Percentiles rank a stretch among this genome's conserved stretches.
Evolutionary conservation across 2,888 invertebrate genomes (phyloP).

Genomic region (Ectemnius continuus): DNA sequence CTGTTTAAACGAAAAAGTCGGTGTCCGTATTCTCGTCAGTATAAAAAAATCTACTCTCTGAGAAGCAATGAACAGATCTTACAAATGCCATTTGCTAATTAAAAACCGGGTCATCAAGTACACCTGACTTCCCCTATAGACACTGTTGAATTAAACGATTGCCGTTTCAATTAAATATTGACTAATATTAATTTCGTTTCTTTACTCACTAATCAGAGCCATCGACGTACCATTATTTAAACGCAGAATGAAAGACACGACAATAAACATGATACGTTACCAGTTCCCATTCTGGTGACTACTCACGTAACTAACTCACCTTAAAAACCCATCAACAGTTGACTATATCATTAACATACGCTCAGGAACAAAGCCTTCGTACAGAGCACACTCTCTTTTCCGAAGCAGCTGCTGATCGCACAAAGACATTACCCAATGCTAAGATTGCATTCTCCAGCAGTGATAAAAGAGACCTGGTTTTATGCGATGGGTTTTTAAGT

Average conservation of each 20-base stretch:
- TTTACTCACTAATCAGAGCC: slow-evolving; percentile 34
- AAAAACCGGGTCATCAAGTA: too few species aligned
- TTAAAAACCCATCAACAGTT: slow-evolving; percentile 45
- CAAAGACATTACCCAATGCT: background rate
- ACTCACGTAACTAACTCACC: slow-evolving; percentile 20
- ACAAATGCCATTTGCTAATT: too few species aligned
- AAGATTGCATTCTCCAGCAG: background rate
- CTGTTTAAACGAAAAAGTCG: too few species aligned
- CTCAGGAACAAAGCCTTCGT: slow-evolving; percentile 1
- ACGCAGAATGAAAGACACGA: slow-evolving; percentile 61
- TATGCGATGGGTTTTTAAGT: slow-evolving; percentile 47
- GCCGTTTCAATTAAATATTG: slow-evolving; percentile 39
- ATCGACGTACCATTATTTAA: slow-evolving; percentile 47
- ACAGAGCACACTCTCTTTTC: background rate
- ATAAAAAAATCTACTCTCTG: too few species aligned
- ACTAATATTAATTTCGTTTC: slow-evolving; percentile 36
- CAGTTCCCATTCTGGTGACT: slow-evolving; percentile 17
- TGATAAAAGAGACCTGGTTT: background rate
- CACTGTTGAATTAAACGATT: slow-evolving; percentile 19
- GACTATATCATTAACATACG: background rate
- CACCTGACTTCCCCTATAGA: background rate
- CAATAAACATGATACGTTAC: slow-evolving; percentile 63
- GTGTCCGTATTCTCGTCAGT: too few species aligned
- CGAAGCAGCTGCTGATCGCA: background rate
- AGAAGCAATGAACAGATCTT: too few species aligned